These are phyloP conservation scores for Physocephala rufipes DNA, from an alignment of 2,888 invertebrate species.

Conservation along the genomic window DNA sequence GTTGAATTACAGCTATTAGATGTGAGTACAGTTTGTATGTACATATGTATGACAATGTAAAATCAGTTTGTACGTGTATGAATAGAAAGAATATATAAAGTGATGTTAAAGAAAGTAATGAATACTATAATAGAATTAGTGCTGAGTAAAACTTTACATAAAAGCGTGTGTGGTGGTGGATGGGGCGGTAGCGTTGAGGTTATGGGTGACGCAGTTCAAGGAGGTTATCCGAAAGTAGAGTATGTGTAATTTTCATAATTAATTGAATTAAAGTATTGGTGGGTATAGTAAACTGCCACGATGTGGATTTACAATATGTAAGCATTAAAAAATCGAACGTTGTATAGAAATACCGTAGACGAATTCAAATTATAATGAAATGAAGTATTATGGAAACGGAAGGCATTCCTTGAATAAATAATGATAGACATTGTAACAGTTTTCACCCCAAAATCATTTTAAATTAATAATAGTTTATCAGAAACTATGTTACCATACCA, in stretches of 20 bases:
- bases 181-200: not conserved
- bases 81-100: not conserved
- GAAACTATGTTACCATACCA: no score
- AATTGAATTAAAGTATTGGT: no score
- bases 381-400: not conserved
- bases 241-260: not conserved
- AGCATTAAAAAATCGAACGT: no score
- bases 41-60: not conserved
- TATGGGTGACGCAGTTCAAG: not conserved
- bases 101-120: not conserved
- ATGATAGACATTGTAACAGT: no score
- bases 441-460: no score
- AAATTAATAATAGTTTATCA: no score
- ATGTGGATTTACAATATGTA: no score
- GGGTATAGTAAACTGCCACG: no score
- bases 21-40: no score
- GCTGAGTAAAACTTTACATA: no score
- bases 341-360: no score
- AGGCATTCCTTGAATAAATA: not conserved
- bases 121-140: not conserved
- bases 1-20: constrained; percentile 29
- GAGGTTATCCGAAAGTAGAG: not conserved
- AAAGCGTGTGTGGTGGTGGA: not conserved
- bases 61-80: not conserved
- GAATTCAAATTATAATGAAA: no score